Conservation (phyloP, 2,797 vertebrate species). For the Syngnathus acus region DNA sequence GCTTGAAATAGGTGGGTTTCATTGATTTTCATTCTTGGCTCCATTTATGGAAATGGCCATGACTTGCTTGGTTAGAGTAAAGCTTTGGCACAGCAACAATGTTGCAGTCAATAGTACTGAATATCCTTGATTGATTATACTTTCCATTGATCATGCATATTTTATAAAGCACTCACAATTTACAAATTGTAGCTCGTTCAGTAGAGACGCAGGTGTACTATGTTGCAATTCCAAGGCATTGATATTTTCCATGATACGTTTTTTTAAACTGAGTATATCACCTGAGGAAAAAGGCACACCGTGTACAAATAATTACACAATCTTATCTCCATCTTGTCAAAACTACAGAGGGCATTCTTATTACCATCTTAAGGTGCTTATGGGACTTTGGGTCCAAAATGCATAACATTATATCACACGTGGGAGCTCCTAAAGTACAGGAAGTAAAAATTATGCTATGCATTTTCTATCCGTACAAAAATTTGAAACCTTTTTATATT, state of each 20-base stretch:
- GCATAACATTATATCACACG: not conserved
- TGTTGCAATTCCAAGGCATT: not conserved
- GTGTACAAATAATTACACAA: conserved; percentile 11
- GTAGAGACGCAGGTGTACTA: not conserved
- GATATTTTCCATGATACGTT: not conserved
- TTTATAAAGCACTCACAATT: not conserved
- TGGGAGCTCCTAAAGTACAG: not conserved
- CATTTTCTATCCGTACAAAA: not conserved
- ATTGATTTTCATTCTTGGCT: not conserved
- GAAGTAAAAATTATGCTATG: not conserved
- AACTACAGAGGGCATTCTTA: conserved; percentile 1
- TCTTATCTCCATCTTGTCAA: conserved; percentile 6
- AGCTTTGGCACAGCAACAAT: not conserved
- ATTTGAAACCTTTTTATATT: not conserved
- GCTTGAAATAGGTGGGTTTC: not conserved
- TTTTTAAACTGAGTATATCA: not conserved
- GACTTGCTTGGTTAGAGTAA: not conserved
- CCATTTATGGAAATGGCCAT: not conserved
- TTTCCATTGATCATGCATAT: not conserved
- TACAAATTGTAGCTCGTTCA: not conserved
- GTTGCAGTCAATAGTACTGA: not conserved
- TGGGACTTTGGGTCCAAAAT: not conserved
- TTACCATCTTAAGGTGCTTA: not conserved
- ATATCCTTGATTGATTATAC: conserved; percentile 1
- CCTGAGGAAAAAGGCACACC: not conserved